Evolutionary conservation across 1,140 invertebrate genomes (phyloP), one percentile per base, ranked within the genome.

Genomic region (Lasioglossum albipes): DNA sequence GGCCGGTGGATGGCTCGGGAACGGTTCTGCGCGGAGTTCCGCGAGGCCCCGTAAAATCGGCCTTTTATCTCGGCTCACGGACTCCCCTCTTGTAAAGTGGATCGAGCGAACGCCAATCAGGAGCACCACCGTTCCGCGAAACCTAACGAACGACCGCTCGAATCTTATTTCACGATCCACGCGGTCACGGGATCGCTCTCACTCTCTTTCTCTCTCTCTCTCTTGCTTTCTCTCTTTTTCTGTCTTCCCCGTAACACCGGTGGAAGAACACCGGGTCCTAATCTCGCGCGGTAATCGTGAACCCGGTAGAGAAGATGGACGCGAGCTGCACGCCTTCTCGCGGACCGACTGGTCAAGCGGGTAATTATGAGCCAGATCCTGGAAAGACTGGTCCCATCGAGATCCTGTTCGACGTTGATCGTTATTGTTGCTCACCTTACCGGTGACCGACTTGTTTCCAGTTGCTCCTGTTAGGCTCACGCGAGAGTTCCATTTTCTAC

Each of bases 21-120:
- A 82, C 75, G 20, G 66, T 0, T 54, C 81, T 64, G 13, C 22
- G 77, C 64, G 16, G 36, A 72, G 67, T 79, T 79, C 77, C 84
- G 84, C 71, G 75, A 79, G 59, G 68, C 82, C 65, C 84, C 67
- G 84, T 86, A 86, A 87, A 87, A 87, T 87, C 79, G 66, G 81
- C 31, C 78, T 85, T 84, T 84, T 76, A 86, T 86, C 84, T 87
- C 76, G 31, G 57, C 54, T 41, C 54, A 16, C 12, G 73, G 61
- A 13, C 20, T 16, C 61, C 54, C 22, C 73, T 69, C 71, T 64
- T 70, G 85, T 71, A 86, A 86, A 84, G 49, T 87, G 61, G 72
- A 86, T 81, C 78, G 81, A 78, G 57, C 59, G 52, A 12, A 57
- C 42, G 72, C 73, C 85, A 86, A 86, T 86, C 81, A 79, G 76